Percentiles rank a stretch among this genome's conserved stretches.
phyloP scores from a whole-genome alignment of 92 coral and sea anemone species.

The Umimayanthus chanpuru region DNA sequence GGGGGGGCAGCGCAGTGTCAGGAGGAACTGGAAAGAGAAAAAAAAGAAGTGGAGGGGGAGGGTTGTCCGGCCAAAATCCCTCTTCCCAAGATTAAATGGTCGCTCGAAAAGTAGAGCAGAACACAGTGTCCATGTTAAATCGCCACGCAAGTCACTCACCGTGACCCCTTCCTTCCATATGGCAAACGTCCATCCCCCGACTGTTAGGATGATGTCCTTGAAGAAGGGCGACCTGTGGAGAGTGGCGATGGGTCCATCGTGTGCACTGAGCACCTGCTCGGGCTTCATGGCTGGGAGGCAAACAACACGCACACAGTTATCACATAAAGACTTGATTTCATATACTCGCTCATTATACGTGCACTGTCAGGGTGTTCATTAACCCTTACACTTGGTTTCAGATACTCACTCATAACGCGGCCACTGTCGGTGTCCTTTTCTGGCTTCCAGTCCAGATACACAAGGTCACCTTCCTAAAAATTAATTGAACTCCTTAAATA shows the following conservation, averaged over 20 bases:
- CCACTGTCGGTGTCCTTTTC: slow-evolving; percentile 95
- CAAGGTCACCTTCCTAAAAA: slow-evolving; percentile 90
- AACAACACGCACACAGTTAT: neutral
- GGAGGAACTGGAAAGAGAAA: no score
- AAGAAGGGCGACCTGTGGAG: slow-evolving; percentile 94
- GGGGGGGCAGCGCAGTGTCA: no score
- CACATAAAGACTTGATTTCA: neutral
- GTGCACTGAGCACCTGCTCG: slow-evolving; percentile 70
- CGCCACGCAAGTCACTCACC: neutral
- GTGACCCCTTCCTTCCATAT: slow-evolving; percentile 94
- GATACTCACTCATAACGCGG: slow-evolving; percentile 71
- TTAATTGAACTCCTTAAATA: neutral
- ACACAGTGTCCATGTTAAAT: neutral
- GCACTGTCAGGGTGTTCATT: slow-evolving; percentile 77
- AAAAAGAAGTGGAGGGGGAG: no score
- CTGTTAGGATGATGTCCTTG: slow-evolving; percentile 86
- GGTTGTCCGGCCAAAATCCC: no score
- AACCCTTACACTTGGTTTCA: no score
- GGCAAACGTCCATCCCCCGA: slow-evolving; percentile 99
- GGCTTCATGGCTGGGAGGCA: slow-evolving; percentile 55
- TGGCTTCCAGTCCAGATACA: slow-evolving; percentile 94
- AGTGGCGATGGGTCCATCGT: slow-evolving; percentile 88
- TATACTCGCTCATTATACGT: slow-evolving; percentile 68
- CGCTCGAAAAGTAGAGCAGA: neutral
- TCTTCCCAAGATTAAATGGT: no score